Conservation (phyloP, 2,888 invertebrate species). For the Branchipolynoe longqiensis region DNA sequence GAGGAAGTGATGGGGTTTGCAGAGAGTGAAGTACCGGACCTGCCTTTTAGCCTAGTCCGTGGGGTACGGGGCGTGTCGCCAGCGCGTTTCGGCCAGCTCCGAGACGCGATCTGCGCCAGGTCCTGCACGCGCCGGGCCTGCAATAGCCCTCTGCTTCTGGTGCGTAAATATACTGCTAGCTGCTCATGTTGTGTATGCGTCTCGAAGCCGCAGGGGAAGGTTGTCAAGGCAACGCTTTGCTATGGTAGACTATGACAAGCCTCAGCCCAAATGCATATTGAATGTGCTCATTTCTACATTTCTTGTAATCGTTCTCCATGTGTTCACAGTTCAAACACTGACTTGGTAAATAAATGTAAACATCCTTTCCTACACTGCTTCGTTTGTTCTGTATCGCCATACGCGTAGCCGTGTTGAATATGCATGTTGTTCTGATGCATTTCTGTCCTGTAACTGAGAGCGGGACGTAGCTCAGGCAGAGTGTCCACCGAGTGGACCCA, state of each 20-base stretch:
- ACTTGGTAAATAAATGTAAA: slow-evolving; percentile 58
- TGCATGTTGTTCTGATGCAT: no score
- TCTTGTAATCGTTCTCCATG: slow-evolving; percentile 58
- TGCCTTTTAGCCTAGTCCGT: slow-evolving; percentile 42
- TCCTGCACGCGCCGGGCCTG: slow-evolving; percentile 30
- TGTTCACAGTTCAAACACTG: slow-evolving; percentile 57
- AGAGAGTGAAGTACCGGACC: slow-evolving; percentile 54
- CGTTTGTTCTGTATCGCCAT: slow-evolving; percentile 45
- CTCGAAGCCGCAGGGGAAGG: slow-evolving; percentile 56
- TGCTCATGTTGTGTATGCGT: slow-evolving; percentile 54
- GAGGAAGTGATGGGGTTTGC: slow-evolving; percentile 54
- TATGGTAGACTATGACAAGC: slow-evolving; percentile 55
- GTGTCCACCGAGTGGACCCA: no score
- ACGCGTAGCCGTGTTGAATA: no score
- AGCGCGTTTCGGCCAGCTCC: not conserved
- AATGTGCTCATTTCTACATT: slow-evolving; percentile 58
- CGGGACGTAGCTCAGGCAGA: no score
- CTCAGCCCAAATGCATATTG: slow-evolving; percentile 57
- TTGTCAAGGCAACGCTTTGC: slow-evolving; percentile 54
- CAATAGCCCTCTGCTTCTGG: slow-evolving; percentile 50
- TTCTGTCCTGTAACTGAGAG: no score
- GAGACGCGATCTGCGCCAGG: not conserved
- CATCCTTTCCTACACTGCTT: slow-evolving; percentile 50
- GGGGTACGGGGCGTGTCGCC: slow-evolving; percentile 30
- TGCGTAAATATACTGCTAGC: slow-evolving; percentile 57